Percentiles rank a stretch among this genome's conserved stretches.
Evolutionary conservation across 1,140 invertebrate species (phyloP).

Genomic region (Aleiodes sp.): DNA sequence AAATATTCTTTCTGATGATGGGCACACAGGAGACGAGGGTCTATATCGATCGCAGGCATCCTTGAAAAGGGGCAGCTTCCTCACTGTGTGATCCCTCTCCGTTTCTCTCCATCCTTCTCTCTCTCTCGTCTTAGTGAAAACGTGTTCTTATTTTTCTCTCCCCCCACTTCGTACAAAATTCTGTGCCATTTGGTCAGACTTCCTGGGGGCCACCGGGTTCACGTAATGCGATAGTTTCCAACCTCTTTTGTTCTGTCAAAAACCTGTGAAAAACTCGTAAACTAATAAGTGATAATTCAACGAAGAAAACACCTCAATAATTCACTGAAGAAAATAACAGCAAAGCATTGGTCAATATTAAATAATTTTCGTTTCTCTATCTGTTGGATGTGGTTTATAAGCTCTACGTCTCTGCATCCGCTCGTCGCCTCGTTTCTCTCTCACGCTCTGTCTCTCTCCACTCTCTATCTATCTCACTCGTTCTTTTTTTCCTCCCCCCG

Average conservation of each 20-base stretch:
- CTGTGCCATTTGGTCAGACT: conserved; percentile 14
- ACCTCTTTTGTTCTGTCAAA: not conserved
- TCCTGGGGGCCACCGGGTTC: conserved; percentile 15
- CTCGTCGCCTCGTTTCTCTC: not conserved
- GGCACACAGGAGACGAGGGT: conserved; percentile 1
- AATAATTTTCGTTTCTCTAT: not conserved
- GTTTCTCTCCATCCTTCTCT: not conserved
- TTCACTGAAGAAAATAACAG: not conserved
- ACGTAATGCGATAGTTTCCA: conserved; percentile 8
- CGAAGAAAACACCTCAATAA: not conserved
- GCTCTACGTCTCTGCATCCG: conserved; percentile 7
- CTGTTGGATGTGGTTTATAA: conserved; percentile 15
- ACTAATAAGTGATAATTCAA: not conserved
- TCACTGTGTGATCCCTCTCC: not conserved
- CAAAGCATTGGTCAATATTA: not conserved
- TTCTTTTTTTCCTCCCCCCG: conserved; percentile 4
- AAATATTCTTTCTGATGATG: not conserved
- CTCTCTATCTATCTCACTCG: conserved; percentile 21
- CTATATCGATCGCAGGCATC: conserved; percentile 14
- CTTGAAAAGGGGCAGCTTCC: conserved; percentile 17
- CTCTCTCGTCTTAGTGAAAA: not conserved
- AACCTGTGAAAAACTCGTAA: too few relatives aligned
- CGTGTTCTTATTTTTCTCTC: conserved; percentile 1
- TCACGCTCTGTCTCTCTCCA: conserved; percentile 1
- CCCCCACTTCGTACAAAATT: not conserved